These are phyloP conservation scores for Azemiops feae DNA, from an alignment of 2,113 vertebrate species.

Conservation along the genomic window DNA sequence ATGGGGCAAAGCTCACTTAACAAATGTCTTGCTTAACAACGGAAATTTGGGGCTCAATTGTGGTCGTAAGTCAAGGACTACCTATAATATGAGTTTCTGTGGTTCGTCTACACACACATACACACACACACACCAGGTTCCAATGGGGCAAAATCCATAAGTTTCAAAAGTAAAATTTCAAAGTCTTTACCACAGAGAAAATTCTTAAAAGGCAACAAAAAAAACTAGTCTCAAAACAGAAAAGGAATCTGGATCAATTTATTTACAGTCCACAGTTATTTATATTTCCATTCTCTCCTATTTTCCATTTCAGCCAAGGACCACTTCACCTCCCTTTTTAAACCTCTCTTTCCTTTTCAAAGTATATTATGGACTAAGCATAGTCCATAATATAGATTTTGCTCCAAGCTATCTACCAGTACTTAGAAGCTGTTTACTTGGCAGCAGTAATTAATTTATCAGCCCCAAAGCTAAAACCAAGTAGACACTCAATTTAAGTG, in stretches of 20 bases:
- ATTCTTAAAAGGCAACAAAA: not conserved
- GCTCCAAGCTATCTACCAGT: not conserved
- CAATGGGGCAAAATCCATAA: not conserved
- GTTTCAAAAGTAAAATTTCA: not conserved
- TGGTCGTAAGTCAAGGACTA: not conserved
- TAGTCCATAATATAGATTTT: not conserved
- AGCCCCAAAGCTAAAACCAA: not conserved
- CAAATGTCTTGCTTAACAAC: not conserved
- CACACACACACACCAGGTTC: too few species aligned
- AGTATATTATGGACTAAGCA: not conserved
- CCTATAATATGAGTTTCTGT: too few species aligned
- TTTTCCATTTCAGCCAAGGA: not conserved
- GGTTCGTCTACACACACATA: too few species aligned
- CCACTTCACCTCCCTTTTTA: not conserved
- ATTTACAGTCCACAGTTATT: not conserved
- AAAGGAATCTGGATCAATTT: not conserved
- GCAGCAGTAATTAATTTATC: not conserved
- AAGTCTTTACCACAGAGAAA: not conserved
- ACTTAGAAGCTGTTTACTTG: not conserved
- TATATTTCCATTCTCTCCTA: not conserved
- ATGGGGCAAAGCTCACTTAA: not conserved
- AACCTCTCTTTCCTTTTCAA: not conserved
- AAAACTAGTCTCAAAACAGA: not conserved
- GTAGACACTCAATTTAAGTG: not conserved
- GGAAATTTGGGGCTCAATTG: not conserved